phyloP scores from a whole-genome alignment of 35 echinoderm and acorn worm genomes.

The Lytechinus variegatus region DNA sequence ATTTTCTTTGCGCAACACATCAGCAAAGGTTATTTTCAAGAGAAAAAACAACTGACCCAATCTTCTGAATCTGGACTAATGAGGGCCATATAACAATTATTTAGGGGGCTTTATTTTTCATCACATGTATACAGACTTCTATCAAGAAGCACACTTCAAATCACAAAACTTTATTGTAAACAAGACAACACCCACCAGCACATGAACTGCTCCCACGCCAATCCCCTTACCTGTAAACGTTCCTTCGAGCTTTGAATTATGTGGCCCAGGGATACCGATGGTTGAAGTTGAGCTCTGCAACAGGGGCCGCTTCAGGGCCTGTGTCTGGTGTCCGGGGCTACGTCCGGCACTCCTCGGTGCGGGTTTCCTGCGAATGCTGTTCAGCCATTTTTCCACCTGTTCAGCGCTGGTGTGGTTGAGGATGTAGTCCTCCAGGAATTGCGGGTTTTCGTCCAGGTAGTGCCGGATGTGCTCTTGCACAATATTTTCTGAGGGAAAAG shows the following conservation, averaged over 20 bases:
- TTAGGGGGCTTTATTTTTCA: no score
- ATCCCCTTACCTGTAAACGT: neutral
- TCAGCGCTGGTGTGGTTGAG: constrained; percentile 62
- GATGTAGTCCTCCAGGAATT: constrained; percentile 86
- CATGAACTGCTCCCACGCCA: no score
- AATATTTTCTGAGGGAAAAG: constrained; percentile 58
- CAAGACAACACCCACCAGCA: no score
- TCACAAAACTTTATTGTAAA: no score
- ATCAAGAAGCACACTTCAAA: no score
- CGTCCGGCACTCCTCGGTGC: neutral
- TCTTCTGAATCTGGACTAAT: no score
- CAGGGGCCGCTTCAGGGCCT: neutral
- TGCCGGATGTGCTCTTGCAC: constrained; percentile 81
- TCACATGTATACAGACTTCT: no score
- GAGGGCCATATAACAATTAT: no score
- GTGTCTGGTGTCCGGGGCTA: constrained; percentile 32
- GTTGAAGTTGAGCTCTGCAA: neutral
- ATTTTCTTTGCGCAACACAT: no score
- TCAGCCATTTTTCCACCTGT: constrained; percentile 75
- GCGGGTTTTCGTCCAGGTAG: constrained; percentile 73
- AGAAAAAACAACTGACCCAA: no score
- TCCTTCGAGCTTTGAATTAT: neutral
- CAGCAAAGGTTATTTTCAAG: no score
- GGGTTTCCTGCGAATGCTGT: constrained; percentile 34
- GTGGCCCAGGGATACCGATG: neutral